These are phyloP conservation scores for Romanomermis culicivorax DNA, from an alignment of 2,888 invertebrate genomes.

Conservation along the genomic window DNA sequence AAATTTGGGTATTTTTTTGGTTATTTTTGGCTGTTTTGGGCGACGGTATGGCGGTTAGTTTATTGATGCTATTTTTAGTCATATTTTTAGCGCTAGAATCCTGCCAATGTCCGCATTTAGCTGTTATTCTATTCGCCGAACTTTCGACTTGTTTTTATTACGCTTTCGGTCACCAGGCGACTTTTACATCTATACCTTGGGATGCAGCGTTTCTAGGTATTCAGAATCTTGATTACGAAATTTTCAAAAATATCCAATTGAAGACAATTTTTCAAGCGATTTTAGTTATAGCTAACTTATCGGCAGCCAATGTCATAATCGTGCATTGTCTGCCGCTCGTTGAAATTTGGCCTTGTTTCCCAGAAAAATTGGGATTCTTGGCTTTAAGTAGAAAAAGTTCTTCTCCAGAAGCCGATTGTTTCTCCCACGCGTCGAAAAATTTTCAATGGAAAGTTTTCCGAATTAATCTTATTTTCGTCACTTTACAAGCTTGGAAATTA, in stretches of 20 bases:
- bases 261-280: slow-evolving; percentile 36
- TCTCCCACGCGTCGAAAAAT: not conserved
- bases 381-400: too few species aligned
- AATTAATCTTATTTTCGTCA: slow-evolving; percentile 6
- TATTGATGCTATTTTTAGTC: slow-evolving; percentile 5
- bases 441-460: not conserved
- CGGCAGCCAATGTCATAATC: slow-evolving; percentile 44
- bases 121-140: not conserved
- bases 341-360: slow-evolving; percentile 35
- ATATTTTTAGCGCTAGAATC: not conserved
- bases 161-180: slow-evolving; percentile 76
- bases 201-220: slow-evolving; percentile 69
- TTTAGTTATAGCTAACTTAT: slow-evolving; percentile 55
- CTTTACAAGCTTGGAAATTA: slow-evolving; percentile 8
- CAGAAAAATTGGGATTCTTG: slow-evolving; percentile 7
- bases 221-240: too few species aligned
- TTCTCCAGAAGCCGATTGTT: not conserved
- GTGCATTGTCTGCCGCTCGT: slow-evolving; percentile 42
- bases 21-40: not conserved
- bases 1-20: not conserved
- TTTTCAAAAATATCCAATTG: too few species aligned
- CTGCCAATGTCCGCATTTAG: too few species aligned
- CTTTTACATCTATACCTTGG: slow-evolving; percentile 77
- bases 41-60: not conserved
- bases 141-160: slow-evolving; percentile 46